Evolutionary conservation across 2,113 vertebrate species (phyloP), one percentile per base, ranked within the genome.

Genomic region (Apaloderma vittatum): DNA sequence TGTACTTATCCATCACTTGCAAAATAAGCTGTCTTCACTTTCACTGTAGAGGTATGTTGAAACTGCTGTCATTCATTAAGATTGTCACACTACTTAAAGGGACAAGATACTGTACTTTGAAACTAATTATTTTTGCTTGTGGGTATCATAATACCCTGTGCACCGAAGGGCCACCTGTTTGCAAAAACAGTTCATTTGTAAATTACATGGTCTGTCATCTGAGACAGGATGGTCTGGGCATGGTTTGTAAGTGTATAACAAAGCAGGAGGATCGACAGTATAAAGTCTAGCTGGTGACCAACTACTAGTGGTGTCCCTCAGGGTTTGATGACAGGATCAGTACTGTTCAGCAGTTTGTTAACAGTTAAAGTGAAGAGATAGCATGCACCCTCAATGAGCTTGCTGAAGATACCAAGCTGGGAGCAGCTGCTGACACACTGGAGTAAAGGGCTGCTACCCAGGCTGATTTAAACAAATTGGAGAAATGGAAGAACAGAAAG

Each of bases 91-190:
- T 45, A 63, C 22, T 63, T 40, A 75, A 19, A 71, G 32, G 17
- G 21, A 77, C 24, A 83, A 63, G 20, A 27, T 29, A 26, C 0
- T 0, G 1, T 54, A 30, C 11, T n/a, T 55, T 20, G 21, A 54
- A 37, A 32, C 6, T 48, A 57, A 65, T 57, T 77, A 51, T n/a
- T 62, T 81, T 65, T 83, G 12, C 6, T 34, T 70, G 12, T 76
- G 46, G 15, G 37, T 76, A 11, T 36, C 16, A 36, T 8, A 36
- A 11, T 10, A 34, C 20, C 12, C 59, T 68, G n/a, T 62, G 20
- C 29, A 49, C 37, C 54, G 29, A 17, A 32, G 59, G 23, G 12
- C 26, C 88, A 9, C 2, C 21, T 71, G 20, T 13, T 34, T 43
- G 18, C n/a, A 36, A 73, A 74, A 86, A 5, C 21, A 62, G 17